Evolutionary conservation across 2,888 invertebrate species (phyloP).

Genomic region (Morpho helenor): DNA sequence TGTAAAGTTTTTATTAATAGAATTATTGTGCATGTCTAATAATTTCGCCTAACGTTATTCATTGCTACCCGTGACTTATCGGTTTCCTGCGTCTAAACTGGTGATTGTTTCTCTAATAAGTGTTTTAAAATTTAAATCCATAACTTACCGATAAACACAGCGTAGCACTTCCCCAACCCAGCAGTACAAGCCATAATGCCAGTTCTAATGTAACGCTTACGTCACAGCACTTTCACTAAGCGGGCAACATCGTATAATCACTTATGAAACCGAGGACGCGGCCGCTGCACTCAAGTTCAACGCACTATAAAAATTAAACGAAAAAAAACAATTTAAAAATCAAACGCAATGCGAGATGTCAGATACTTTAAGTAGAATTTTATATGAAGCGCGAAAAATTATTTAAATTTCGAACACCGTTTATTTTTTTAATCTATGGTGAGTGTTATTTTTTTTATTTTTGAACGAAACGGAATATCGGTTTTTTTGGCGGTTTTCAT

Average conservation of each 20-base stretch:
- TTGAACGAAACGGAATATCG: conserved; percentile 22
- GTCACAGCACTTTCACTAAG: conserved; percentile 73
- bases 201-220: conserved; percentile 67
- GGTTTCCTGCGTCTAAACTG: too few species aligned
- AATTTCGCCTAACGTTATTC: too few species aligned
- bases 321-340: conserved; percentile 30
- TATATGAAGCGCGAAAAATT: conserved; percentile 16
- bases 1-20: too few species aligned
- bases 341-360: conserved; percentile 26
- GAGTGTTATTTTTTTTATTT: not conserved
- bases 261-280: conserved; percentile 62
- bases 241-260: conserved; percentile 58
- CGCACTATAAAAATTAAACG: conserved; percentile 45
- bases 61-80: too few species aligned
- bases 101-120: too few species aligned
- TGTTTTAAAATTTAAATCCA: too few species aligned
- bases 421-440: not conserved
- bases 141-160: conserved; percentile 58
- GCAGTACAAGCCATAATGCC: conserved; percentile 65
- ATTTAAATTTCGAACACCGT: conserved; percentile 32
- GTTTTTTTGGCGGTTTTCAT: conserved; percentile 48
- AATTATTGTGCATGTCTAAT: too few species aligned
- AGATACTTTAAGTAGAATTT: conserved; percentile 33
- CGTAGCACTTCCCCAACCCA: conserved; percentile 62
- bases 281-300: conserved; percentile 66